Percentiles rank a stretch among this genome's conserved stretches.
phyloP scores from a whole-genome alignment of 1,140 invertebrate species.

The Bathynomus jamesi region DNA sequence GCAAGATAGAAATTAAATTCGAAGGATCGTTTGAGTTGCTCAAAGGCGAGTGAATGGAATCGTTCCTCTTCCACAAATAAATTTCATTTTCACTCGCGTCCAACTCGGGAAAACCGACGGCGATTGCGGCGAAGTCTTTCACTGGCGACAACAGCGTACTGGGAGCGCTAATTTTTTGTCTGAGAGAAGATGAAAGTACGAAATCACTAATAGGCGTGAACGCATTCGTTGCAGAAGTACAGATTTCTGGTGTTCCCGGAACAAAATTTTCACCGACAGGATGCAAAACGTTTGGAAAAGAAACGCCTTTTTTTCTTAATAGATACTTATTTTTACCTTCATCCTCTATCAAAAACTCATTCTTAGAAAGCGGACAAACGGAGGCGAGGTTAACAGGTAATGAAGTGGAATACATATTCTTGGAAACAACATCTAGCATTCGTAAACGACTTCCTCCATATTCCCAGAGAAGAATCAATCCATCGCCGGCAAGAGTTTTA shows the following conservation, averaged over 20 bases:
- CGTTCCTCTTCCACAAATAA: constrained; percentile 40
- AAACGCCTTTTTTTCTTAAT: constrained; percentile 13
- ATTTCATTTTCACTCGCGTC: constrained; percentile 39
- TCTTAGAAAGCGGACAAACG: constrained; percentile 40
- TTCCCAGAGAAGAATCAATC: constrained; percentile 38
- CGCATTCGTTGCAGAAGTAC: background rate
- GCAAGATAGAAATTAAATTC: constrained; percentile 40
- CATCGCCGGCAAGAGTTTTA: constrained; percentile 14
- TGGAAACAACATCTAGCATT: constrained; percentile 42
- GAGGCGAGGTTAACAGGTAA: constrained; percentile 44
- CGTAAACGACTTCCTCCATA: constrained; percentile 41
- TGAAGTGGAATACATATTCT: constrained; percentile 36
- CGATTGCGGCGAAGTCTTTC: constrained; percentile 46
- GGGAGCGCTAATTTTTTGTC: constrained; percentile 46
- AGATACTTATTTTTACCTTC: constrained; percentile 19
- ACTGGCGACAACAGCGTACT: constrained; percentile 48
- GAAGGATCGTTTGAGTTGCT: background rate
- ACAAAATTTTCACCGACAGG: constrained; percentile 38
- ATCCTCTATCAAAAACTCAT: constrained; percentile 45
- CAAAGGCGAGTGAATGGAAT: background rate
- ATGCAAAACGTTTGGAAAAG: constrained; percentile 43
- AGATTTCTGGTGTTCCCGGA: too few relatives aligned
- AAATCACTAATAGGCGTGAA: constrained; percentile 15
- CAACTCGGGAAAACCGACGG: constrained; percentile 52
- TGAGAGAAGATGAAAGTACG: constrained; percentile 23